These are phyloP conservation scores for Hemibagrus wyckioides DNA, from an alignment of 2,113 vertebrate genomes.

Conservation along the genomic window DNA sequence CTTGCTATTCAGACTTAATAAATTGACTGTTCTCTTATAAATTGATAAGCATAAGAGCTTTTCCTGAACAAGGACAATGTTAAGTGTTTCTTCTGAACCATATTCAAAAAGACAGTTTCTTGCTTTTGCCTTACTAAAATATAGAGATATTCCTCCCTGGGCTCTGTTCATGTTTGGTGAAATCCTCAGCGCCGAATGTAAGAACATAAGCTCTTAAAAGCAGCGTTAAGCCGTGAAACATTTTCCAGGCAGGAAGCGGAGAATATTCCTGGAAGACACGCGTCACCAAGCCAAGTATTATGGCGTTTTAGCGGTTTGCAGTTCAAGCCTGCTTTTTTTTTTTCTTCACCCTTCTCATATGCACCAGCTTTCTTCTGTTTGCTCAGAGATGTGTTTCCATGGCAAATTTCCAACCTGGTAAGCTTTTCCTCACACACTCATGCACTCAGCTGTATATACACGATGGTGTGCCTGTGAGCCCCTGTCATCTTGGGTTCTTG, in stretches of 20 bases:
- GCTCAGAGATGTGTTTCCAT: constrained; percentile 39
- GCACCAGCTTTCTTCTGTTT: constrained; percentile 3
- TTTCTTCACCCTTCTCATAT: constrained; percentile 15
- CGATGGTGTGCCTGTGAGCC: constrained; percentile 20
- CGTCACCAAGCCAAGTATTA: constrained; percentile 20
- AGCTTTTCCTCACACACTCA: constrained; percentile 11
- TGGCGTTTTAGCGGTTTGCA: neutral
- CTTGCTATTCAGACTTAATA: neutral
- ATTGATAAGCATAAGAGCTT: neutral
- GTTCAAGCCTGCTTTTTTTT: constrained; percentile 6
- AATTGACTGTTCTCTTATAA: neutral
- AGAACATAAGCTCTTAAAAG: constrained; percentile 36
- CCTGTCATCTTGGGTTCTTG: constrained; percentile 38
- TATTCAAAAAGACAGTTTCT: neutral
- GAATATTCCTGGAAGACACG: constrained; percentile 22
- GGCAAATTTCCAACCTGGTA: constrained; percentile 31
- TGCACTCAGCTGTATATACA: neutral
- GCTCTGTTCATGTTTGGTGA: neutral
- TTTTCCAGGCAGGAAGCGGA: constrained; percentile 15
- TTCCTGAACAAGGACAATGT: neutral
- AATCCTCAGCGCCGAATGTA: constrained; percentile 8
- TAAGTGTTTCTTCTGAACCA: neutral
- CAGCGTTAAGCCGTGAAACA: constrained; percentile 16
- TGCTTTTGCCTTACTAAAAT: neutral
- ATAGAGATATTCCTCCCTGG: neutral